These are phyloP conservation scores for Didymodactylos carnosus DNA, from an alignment of 2,888 invertebrate genomes.

Conservation along the genomic window DNA sequence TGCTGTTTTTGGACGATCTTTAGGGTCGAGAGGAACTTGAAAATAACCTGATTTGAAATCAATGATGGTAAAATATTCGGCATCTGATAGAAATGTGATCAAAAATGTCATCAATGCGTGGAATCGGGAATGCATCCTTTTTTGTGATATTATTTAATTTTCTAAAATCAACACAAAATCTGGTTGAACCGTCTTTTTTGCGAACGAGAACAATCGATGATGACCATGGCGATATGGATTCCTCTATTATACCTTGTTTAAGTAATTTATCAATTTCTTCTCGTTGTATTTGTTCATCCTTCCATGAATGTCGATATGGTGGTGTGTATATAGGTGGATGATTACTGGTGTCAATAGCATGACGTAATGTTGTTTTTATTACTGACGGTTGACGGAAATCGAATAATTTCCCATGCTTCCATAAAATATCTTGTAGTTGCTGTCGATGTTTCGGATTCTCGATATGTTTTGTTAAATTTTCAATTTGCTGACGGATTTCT, in stretches of 20 bases:
- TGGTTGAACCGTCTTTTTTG: slow-evolving; percentile 3
- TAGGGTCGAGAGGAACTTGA: slow-evolving; percentile 13
- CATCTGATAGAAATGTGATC: slow-evolving; percentile 15
- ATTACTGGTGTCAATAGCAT: not conserved
- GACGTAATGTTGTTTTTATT: not conserved
- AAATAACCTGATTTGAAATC: slow-evolving; percentile 16
- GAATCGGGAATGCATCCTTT: slow-evolving; percentile 16
- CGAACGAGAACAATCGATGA: slow-evolving; percentile 2
- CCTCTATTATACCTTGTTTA: slow-evolving; percentile 8
- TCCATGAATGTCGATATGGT: not conserved
- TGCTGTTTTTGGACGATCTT: slow-evolving; percentile 16
- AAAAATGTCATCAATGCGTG: slow-evolving; percentile 16
- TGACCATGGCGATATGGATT: slow-evolving; percentile 12
- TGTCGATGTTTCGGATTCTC: not conserved
- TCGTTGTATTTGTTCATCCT: not conserved
- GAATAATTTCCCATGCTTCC: not conserved
- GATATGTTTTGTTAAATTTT: not conserved
- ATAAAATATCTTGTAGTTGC: not conserved
- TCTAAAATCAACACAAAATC: slow-evolving; percentile 16
- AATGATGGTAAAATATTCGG: slow-evolving; percentile 15
- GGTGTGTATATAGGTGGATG: not conserved
- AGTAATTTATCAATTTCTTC: slow-evolving; percentile 15
- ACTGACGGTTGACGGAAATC: not conserved
- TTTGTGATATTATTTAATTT: slow-evolving; percentile 16
- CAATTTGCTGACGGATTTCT: not conserved